A percentile compares a stretch with the other conserved stretches of the same genome.
Evolutionary conservation across 2,113 vertebrate species (phyloP).

Genomic region (Macaca mulatta): DNA sequence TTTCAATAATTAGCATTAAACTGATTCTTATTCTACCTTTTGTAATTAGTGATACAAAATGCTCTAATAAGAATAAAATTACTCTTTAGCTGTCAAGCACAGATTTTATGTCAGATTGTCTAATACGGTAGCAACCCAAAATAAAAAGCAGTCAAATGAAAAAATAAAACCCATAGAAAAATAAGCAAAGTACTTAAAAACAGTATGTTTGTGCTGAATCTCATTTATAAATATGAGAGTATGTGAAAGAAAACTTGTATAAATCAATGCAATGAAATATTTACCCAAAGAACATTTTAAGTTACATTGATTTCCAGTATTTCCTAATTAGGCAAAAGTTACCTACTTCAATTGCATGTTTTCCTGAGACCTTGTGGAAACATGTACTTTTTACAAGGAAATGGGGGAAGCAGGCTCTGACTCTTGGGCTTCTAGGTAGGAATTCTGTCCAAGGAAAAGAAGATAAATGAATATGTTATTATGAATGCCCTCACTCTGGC

Average conservation of each 20-base stretch:
- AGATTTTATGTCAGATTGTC: neutral
- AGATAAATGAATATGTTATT: neutral
- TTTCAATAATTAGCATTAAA: slow-evolving; percentile 2
- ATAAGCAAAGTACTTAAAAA: neutral
- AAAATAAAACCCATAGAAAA: neutral
- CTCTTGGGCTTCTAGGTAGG: neutral
- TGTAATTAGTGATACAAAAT: neutral
- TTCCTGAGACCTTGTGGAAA: neutral
- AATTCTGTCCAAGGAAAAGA: neutral
- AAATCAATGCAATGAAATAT: slow-evolving; percentile 53
- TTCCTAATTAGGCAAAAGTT: slow-evolving; percentile 36
- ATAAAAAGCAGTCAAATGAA: neutral
- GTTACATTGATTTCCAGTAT: slow-evolving; percentile 31
- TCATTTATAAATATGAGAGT: neutral
- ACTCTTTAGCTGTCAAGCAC: neutral
- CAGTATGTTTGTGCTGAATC: neutral
- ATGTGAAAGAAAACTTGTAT: neutral
- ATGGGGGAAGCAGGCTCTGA: neutral
- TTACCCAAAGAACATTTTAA: slow-evolving; percentile 51
- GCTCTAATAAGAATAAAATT: neutral
- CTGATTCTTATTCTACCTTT: neutral
- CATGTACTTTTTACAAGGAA: neutral
- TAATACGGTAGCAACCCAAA: neutral
- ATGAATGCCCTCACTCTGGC: neutral
- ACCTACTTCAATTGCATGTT: neutral